Evolutionary conservation across 2,113 vertebrate species (phyloP), one percentile per base, ranked within the genome.

Genomic region (Bucco capensis): DNA sequence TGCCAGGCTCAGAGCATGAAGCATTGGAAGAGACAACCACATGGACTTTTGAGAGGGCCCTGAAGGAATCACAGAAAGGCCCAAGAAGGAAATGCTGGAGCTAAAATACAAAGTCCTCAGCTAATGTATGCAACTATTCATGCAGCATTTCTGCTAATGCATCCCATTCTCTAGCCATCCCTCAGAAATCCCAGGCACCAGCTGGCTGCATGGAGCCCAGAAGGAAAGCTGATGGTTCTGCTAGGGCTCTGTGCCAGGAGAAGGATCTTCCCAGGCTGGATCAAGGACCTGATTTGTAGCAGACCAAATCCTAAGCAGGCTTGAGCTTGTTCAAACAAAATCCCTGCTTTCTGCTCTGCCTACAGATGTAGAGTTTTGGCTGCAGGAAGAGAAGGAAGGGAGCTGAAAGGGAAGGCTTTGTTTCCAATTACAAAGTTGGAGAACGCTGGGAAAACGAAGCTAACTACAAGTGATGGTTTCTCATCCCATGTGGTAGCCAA

Each of bases 221-320:
- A 28, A 44, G 74, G 67, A 56, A 54, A 25, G 22, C 4, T 24
- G 65, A 37, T n/a, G 49, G 49, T 33, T 62, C 54, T 61, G 58
- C 27, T 13, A 10, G 30, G 27, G 58, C 70, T 88, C 53, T 1
- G 1, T 58, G 79, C 58, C 83, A 81, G 31, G 27, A 35, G 9
- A 47, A 67, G 74, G 58, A 80, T 73, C 83, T 84, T 64, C 74
- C 64, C 75, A 54, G 79, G 65, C 44, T 0, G 33, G 65, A 88
- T 87, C 78, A 83, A 86, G 73, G 73, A 28, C 44, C 38, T 64
- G 40, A 51, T 88, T 88, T 88, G 70, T 50, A 53, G 54, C 90
- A 87, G 70, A 85, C 50, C 42, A 88, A 93, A 83, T 60, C 76
- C 66, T 51, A 58, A 85, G 46, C 50, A 82, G 40, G 71, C 57